Conservation (phyloP, 2,113 vertebrate genomes). For the Heterotilapia buettikoferi region DNA sequence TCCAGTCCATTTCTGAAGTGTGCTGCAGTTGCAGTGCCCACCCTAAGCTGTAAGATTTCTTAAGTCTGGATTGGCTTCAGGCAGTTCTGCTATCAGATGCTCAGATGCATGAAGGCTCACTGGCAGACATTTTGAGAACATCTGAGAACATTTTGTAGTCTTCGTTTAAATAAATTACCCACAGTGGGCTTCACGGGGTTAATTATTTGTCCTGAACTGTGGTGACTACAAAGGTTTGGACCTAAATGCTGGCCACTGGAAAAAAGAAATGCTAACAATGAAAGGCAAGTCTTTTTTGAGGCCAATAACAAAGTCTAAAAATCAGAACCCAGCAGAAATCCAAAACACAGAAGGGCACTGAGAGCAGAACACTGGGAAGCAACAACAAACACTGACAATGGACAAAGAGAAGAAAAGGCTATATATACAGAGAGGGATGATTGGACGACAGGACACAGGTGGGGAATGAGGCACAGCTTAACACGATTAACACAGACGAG, state of each 20-base stretch:
- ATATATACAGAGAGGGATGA: background rate
- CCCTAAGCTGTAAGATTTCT: background rate
- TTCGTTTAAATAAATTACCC: background rate
- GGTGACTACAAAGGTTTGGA: background rate
- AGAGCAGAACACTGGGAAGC: background rate
- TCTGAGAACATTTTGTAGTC: background rate
- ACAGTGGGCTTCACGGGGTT: fast-evolving
- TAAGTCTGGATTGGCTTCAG: background rate
- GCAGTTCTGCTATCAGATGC: fast-evolving
- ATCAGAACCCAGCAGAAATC: background rate
- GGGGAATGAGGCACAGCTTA: background rate
- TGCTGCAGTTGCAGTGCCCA: background rate
- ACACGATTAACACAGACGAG: background rate
- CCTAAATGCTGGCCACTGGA: background rate
- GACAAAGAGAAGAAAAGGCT: background rate
- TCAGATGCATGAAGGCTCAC: background rate
- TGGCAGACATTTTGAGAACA: background rate
- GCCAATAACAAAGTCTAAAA: background rate
- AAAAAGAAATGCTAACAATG: background rate
- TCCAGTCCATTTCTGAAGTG: background rate
- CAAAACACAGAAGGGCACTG: background rate
- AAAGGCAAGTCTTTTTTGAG: background rate
- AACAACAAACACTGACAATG: background rate
- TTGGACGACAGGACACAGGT: background rate
- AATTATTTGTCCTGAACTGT: background rate